Percentiles rank a stretch among this genome's conserved stretches.
phyloP scores from a whole-genome alignment of 1,140 invertebrate genomes.

The Conus ventricosus region DNA sequence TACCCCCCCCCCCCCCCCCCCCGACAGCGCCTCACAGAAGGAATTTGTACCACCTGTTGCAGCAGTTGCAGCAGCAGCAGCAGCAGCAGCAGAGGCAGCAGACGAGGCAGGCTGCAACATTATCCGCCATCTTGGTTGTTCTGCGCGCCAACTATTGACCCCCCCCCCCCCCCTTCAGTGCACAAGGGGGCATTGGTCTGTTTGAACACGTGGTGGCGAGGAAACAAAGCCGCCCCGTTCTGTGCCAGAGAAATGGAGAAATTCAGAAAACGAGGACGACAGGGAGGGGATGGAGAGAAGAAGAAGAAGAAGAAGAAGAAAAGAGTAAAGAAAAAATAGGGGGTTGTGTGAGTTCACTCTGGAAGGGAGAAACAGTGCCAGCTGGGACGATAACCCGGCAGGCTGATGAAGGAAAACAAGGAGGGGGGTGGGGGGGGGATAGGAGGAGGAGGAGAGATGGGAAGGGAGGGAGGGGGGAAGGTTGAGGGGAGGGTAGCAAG shows the following conservation, averaged over 20 bases:
- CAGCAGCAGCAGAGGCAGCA: too few species aligned
- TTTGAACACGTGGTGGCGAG: conserved; percentile 2
- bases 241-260: conserved; percentile 2
- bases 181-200: neutral
- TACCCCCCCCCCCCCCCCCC: neutral
- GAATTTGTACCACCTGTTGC: conserved; percentile 7
- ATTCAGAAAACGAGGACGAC: neutral
- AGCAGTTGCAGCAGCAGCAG: neutral
- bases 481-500: neutral
- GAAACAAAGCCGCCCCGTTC: neutral
- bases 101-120: neutral
- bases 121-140: neutral
- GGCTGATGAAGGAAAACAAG: conserved; percentile 7
- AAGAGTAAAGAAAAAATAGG: neutral
- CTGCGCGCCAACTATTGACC: neutral
- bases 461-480: neutral
- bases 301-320: too few species aligned
- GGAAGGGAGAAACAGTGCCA: conserved; percentile 2
- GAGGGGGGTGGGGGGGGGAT: neutral
- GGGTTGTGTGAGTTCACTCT: conserved; percentile 2
- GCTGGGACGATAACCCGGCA: conserved; percentile 2
- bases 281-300: neutral
- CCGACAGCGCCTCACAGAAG: neutral
- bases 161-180: neutral
- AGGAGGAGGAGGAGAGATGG: neutral